Evolutionary conservation across 1,140 invertebrate genomes (phyloP).

Genomic region (Drosophila nasuta): DNA sequence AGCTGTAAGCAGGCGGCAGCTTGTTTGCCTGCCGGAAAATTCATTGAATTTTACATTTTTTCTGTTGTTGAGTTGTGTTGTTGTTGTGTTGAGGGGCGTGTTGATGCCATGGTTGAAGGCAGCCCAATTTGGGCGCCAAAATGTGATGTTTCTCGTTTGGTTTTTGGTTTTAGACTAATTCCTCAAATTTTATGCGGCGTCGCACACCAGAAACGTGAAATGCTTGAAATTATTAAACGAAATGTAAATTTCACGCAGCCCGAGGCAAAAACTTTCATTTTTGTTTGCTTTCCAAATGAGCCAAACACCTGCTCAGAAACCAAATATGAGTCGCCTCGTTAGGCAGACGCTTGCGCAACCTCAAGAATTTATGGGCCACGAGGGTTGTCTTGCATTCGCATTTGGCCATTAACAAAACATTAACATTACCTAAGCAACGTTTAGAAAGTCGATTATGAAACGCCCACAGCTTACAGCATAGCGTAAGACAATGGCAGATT

Average conservation of each 20-base stretch:
- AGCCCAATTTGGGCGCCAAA: slow-evolving; percentile 29
- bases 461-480: neutral
- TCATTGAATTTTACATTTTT: slow-evolving; percentile 40
- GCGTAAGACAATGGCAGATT: neutral
- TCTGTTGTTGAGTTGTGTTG: neutral
- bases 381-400: slow-evolving; percentile 12
- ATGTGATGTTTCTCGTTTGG: slow-evolving; percentile 29
- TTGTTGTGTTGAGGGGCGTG: slow-evolving; percentile 3
- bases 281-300: slow-evolving; percentile 77
- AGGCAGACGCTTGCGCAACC: slow-evolving; percentile 64
- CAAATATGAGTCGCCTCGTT: slow-evolving; percentile 49
- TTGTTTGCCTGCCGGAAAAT: slow-evolving; percentile 65
- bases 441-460: slow-evolving; percentile 32
- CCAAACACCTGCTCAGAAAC: slow-evolving; percentile 56
- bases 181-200: slow-evolving; percentile 73
- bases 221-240: slow-evolving; percentile 79
- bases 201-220: slow-evolving; percentile 67
- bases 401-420: slow-evolving; percentile 16
- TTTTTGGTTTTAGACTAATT: slow-evolving; percentile 54
- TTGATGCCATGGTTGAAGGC: slow-evolving; percentile 21
- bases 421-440: slow-evolving; percentile 23
- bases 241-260: slow-evolving; percentile 77
- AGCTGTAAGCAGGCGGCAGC: slow-evolving; percentile 7
- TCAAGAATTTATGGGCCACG: slow-evolving; percentile 69
- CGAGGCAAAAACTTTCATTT: slow-evolving; percentile 66